Conservation (phyloP, 2,797 vertebrate genomes). For the Ptychobarbus kaznakovi region DNA sequence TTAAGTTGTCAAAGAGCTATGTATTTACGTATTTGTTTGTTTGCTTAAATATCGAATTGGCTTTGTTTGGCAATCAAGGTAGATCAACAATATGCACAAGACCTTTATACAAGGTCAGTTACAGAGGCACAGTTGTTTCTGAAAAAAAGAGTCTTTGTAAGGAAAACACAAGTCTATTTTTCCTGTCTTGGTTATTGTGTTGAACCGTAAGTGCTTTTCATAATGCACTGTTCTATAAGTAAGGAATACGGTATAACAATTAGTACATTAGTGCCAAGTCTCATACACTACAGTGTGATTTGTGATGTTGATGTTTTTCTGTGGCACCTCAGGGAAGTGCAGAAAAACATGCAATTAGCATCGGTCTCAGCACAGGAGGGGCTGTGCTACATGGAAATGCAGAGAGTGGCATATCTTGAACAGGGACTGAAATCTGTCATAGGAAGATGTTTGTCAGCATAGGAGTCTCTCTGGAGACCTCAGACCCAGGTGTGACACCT, state of each 20-base stretch:
- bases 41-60: slow-evolving; percentile 52
- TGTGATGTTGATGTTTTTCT: slow-evolving; percentile 77
- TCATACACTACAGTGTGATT: slow-evolving; percentile 68
- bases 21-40: slow-evolving; percentile 51
- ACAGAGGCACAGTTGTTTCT: slow-evolving; percentile 32
- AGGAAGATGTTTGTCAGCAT: slow-evolving; percentile 45
- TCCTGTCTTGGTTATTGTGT: background rate
- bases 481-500: slow-evolving; percentile 50
- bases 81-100: slow-evolving; percentile 49
- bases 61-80: slow-evolving; percentile 56
- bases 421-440: slow-evolving; percentile 56
- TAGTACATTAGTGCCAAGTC: slow-evolving; percentile 72
- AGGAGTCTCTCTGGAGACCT: slow-evolving; percentile 22
- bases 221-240: slow-evolving; percentile 64
- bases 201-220: slow-evolving; percentile 60
- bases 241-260: slow-evolving; percentile 73
- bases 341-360: slow-evolving; percentile 80
- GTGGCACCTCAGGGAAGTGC: slow-evolving; percentile 70
- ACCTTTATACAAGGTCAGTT: slow-evolving; percentile 57
- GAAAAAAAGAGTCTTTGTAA: background rate
- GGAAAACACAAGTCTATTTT: slow-evolving; percentile 29
- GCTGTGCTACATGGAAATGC: slow-evolving; percentile 66
- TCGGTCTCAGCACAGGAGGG: slow-evolving; percentile 72
- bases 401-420: slow-evolving; percentile 62
- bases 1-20: slow-evolving; percentile 40